Percentiles rank a stretch among this genome's conserved stretches.
Evolutionary conservation across 2,888 invertebrate species (phyloP).

Genomic region (Megamerina dolium): DNA sequence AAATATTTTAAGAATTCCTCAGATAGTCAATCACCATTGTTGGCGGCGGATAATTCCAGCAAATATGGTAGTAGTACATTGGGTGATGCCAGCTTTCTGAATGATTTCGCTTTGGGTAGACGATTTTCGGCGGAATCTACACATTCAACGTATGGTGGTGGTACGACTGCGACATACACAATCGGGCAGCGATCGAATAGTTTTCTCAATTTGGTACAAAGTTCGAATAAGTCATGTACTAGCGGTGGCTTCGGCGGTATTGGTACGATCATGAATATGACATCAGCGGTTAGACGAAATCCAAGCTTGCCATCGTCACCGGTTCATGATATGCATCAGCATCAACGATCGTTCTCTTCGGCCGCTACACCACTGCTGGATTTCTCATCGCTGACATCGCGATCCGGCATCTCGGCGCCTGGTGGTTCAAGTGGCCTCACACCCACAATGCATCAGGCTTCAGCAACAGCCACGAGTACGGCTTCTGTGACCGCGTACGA

Average conservation of each 20-base stretch:
- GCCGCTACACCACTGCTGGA: constrained; percentile 46
- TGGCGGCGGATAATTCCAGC: constrained; percentile 58
- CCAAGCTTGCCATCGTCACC: constrained; percentile 65
- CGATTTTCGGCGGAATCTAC: constrained; percentile 53
- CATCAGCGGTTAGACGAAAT: constrained; percentile 43
- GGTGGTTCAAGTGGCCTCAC: constrained; percentile 16
- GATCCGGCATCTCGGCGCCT: constrained; percentile 29
- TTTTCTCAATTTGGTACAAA: constrained; percentile 61
- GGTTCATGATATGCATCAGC: constrained; percentile 46
- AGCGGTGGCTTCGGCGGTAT: constrained; percentile 1
- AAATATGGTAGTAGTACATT: constrained; percentile 65
- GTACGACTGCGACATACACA: constrained; percentile 40
- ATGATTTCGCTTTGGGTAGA: constrained; percentile 48
- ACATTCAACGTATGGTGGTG: constrained; percentile 40
- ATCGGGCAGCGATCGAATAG: constrained; percentile 58
- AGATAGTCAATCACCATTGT: constrained; percentile 69
- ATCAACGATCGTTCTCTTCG: constrained; percentile 45
- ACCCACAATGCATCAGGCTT: constrained; percentile 15
- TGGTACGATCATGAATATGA: constrained; percentile 5
- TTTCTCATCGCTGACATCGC: constrained; percentile 37
- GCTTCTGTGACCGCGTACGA: constrained; percentile 55
- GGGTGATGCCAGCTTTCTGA: constrained; percentile 59
- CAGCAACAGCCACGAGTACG: constrained; percentile 6
- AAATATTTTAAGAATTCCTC: constrained; percentile 50
- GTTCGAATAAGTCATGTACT: constrained; percentile 32